Evolutionary conservation across 2,888 invertebrate genomes (phyloP).

Genomic region (Ceraclea dissimilis): DNA sequence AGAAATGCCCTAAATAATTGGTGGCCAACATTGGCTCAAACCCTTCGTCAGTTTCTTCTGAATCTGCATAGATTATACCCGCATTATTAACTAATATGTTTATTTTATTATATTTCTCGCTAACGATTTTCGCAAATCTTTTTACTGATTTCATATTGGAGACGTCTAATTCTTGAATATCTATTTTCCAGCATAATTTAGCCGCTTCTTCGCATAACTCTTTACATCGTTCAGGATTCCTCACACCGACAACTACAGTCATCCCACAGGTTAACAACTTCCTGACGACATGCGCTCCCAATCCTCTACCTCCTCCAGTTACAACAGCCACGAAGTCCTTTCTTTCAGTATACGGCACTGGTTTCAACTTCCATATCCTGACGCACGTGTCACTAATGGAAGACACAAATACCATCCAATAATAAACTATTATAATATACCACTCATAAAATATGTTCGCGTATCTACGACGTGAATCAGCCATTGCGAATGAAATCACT

Average conservation of each 20-base stretch:
- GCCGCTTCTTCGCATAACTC: constrained; percentile 33
- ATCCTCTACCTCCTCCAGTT: constrained; percentile 82
- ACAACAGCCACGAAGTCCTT: constrained; percentile 43
- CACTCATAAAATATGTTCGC: no score
- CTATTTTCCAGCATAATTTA: constrained; percentile 46
- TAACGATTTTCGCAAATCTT: constrained; percentile 61
- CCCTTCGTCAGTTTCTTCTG: constrained; percentile 69
- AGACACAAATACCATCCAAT: background rate
- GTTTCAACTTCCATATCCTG: constrained; percentile 25
- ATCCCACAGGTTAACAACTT: constrained; percentile 69
- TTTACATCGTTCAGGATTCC: constrained; percentile 52
- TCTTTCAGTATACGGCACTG: background rate
- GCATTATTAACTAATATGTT: constrained; percentile 80
- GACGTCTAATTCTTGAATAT: constrained; percentile 66
- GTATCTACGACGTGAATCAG: no score
- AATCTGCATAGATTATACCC: constrained; percentile 84
- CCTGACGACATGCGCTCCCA: constrained; percentile 69
- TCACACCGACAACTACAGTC: constrained; percentile 66
- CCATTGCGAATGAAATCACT: no score
- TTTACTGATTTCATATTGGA: constrained; percentile 70
- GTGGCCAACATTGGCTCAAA: constrained; percentile 80
- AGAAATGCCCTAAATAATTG: constrained; percentile 77
- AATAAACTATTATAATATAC: background rate
- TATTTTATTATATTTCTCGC: constrained; percentile 55
- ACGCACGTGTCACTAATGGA: background rate